Base-by-base conservation (phyloP, 2,888 invertebrate species). In the Hydroisotoma schaefferi region DNA sequence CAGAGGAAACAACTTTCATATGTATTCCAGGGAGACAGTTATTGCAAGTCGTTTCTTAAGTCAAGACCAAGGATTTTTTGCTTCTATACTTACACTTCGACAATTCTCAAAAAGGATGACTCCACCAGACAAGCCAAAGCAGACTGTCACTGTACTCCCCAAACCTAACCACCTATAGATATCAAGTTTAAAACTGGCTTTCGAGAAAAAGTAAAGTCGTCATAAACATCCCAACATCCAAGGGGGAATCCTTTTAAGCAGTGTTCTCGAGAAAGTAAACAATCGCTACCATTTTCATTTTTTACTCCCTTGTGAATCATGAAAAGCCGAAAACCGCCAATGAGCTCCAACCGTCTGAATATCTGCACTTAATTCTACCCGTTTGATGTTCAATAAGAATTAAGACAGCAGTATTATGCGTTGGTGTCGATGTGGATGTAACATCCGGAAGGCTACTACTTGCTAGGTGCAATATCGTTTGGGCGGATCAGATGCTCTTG, bases 291-390 rank as follows among this genome's bases (percentile, higher is more conserved):
- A 10, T 5, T 40, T 40, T 40, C n/a, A n/a, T n/a, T 40, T 40
- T 15, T 10, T 15, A 10, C 40, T 40, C 40, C 20, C 40, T 20
- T 40, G 40, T 40, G 40, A 20, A 40, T 5, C 40, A 40, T 40
- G 40, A 40, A 40, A 40, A 40, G 40, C 40, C 40, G n/a, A 40
- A 40, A 40, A 40, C 40, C 40, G 40, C 40, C 40, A 40, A 40
- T 20, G 40, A 40, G 40, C 40, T 40, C 40, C 40, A 15, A 40
- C 15, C n/a, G 40, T 40, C 40, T 40, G 40, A 15, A 40, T 20
- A 18, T 40, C 40, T 40, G 40, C 40, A 40, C 40, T 40, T 40
- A 40, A 40, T 40, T 40, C 40, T 40, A 40, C 40, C 40, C 15
- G n/a, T 40, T 40, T 40, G 8, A 8, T 40, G 40, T 40, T 15